Percentiles rank a stretch among this genome's conserved stretches.
Conservation (phyloP, 1,140 invertebrate genomes). For the Listronotus bonariensis region DNA sequence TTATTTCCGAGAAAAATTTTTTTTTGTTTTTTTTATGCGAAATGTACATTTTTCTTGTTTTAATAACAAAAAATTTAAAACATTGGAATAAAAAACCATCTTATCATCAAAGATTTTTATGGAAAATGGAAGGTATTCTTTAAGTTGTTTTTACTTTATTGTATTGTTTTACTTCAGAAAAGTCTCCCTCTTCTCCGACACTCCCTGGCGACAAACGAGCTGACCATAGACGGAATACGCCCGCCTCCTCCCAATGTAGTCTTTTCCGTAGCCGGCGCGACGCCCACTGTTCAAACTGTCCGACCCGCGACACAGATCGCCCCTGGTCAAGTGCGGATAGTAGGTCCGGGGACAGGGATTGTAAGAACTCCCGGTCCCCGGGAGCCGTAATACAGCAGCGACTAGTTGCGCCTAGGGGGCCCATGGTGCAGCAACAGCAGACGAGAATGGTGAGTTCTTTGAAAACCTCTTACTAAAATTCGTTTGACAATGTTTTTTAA, state of each 20-base stretch:
- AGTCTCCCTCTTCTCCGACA: conserved; percentile 91
- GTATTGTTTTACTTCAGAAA: conserved; percentile 69
- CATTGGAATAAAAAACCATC: too few relatives aligned
- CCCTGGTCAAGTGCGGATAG: conserved; percentile 63
- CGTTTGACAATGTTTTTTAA: too few relatives aligned
- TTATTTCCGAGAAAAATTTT: too few relatives aligned
- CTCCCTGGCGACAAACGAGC: conserved; percentile 86
- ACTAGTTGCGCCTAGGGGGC: conserved; percentile 54
- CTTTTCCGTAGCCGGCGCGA: conserved; percentile 59
- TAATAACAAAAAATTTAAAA: too few relatives aligned
- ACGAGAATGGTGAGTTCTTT: conserved; percentile 45
- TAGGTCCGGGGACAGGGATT: conserved; percentile 59
- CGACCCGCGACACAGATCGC: conserved; percentile 33
- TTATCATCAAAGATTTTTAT: too few relatives aligned
- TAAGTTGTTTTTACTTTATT: too few relatives aligned
- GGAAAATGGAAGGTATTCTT: too few relatives aligned
- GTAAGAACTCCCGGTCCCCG: conserved; percentile 57
- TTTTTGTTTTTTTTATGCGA: too few relatives aligned
- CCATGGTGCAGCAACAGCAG: conserved; percentile 45
- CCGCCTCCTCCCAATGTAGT: conserved; percentile 77
- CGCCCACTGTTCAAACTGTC: conserved; percentile 57
- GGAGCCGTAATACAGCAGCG: conserved; percentile 58
- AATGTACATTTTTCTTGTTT: too few relatives aligned
- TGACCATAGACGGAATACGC: conserved; percentile 94
- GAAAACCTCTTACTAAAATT: too few relatives aligned